Base-by-base conservation (phyloP, 2,797 vertebrate genomes). In the Pseudomugil gertrudae region DNA sequence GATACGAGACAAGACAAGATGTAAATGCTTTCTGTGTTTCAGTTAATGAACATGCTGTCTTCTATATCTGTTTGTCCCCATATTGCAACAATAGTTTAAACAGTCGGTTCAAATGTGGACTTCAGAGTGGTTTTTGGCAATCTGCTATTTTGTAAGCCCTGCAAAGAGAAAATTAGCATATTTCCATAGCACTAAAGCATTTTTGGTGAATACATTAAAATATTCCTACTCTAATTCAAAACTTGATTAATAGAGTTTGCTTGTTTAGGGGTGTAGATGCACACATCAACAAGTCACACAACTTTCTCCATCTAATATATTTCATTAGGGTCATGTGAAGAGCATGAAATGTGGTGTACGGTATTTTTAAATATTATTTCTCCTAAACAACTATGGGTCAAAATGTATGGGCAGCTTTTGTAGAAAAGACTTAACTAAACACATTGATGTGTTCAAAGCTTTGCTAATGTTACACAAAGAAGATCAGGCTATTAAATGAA, bases 11-110 rank as follows among this genome's bases (percentile, higher is more conserved):
- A 33, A 33, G 8, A 7, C 8, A 33, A 33, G 1, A 38, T 65
- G 48, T 80, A 81, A 88, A 74, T 84, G 79, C 69, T 79, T 67
- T 78, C 36, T 74, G 7, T 0, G 8, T 35, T 30, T 72, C 77
- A 81, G 56, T 56, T 62, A 77, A 52, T 71, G 58, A 70, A 76
- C 43, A 52, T 51, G 54, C 47, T 50, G 21, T 68, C 66, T 53
- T 17, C 43, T 23, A 35, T 57, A 66, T 13, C 5, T 27, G 75
- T 66, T 43, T 27, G 52, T 62, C 36, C 59, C 51, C 0, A 10
- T 75, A 83, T 84, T 63, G 51, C 47, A 70, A 72, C 76, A 64
- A 56, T 54, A 57, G 55, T 23, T 26, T 19, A 38, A 79, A 78
- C 51, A 29, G 66, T 45, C 50, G 61, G 63, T 65, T 74, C 47